Evolutionary conservation across 1,140 invertebrate species (phyloP).

Genomic region (Conus ventricosus): DNA sequence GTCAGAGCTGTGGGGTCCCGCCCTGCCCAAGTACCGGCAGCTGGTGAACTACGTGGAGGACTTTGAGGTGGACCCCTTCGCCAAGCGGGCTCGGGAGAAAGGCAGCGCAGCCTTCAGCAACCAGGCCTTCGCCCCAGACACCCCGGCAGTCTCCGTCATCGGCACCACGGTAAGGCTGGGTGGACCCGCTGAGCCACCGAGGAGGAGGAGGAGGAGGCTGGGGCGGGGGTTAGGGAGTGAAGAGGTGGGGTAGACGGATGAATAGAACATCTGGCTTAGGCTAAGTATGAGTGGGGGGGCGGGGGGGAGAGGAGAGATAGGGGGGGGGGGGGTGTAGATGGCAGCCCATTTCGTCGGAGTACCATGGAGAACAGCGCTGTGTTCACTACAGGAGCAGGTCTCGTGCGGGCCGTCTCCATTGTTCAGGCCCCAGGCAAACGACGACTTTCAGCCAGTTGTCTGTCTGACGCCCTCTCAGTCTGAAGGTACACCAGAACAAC

Average conservation of each 20-base stretch:
- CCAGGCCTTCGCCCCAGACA: slow-evolving; percentile 18
- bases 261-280: background rate
- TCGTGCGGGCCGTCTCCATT: too few species aligned
- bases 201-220: too few species aligned
- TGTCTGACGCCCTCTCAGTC: too few species aligned
- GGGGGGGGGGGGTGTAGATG: too few species aligned
- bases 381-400: too few species aligned
- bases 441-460: too few species aligned
- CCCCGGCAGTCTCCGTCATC: background rate
- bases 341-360: too few species aligned
- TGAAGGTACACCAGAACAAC: too few species aligned
- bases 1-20: slow-evolving; percentile 61
- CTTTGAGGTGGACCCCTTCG: slow-evolving; percentile 57
- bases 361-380: too few species aligned
- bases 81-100: background rate
- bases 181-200: background rate
- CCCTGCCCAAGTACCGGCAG: slow-evolving; percentile 57
- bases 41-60: slow-evolving; percentile 64
- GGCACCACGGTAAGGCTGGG: background rate
- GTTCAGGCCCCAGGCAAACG: too few species aligned
- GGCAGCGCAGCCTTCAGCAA: background rate
- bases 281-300: too few species aligned
- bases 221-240: background rate
- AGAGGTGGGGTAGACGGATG: background rate
- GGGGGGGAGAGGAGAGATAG: too few species aligned